phyloP scores from a whole-genome alignment of 2,113 vertebrate species.

The Sylvicapra grimmia region DNA sequence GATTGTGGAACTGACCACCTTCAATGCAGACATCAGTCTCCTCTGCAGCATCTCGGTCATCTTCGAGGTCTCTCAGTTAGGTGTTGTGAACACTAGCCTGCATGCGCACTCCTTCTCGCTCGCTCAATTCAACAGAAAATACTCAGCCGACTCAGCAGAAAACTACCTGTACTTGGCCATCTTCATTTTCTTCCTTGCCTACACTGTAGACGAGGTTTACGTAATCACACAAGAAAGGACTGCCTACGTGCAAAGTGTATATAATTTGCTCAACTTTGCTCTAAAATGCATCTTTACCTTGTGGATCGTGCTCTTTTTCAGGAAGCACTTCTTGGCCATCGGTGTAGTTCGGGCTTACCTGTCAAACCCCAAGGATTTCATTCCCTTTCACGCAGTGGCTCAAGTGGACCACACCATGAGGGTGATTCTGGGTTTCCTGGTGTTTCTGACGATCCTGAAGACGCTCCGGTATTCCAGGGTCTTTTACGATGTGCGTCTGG shows the following conservation, averaged over 20 bases:
- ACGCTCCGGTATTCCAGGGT: constrained; percentile 67
- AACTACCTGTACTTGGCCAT: too few species aligned
- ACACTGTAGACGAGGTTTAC: too few species aligned
- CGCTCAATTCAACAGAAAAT: too few species aligned
- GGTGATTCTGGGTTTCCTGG: constrained; percentile 65
- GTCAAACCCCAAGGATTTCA: constrained; percentile 47
- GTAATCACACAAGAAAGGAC: too few species aligned
- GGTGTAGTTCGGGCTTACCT: constrained; percentile 36
- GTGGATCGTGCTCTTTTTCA: constrained; percentile 52
- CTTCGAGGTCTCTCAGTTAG: constrained; percentile 72
- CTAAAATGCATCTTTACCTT: constrained; percentile 57
- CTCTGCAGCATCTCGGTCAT: constrained; percentile 72
- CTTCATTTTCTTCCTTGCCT: too few species aligned
- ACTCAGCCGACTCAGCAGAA: too few species aligned
- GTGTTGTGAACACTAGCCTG: constrained; percentile 63
- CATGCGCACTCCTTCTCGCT: too few species aligned
- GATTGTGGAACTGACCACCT: background rate
- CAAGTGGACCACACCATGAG: constrained; percentile 60
- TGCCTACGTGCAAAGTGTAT: constrained; percentile 42
- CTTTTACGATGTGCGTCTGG: constrained; percentile 66
- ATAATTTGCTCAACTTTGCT: constrained; percentile 59
- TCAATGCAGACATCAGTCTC: constrained; percentile 61
- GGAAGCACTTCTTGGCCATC: constrained; percentile 45
- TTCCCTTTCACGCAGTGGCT: constrained; percentile 73
- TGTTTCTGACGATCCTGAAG: constrained; percentile 73